A percentile compares a stretch with the other conserved stretches of the same genome.
These are phyloP conservation scores for Prionailurus viverrinus DNA, from an alignment of 2,113 vertebrate genomes.

Conservation along the genomic window DNA sequence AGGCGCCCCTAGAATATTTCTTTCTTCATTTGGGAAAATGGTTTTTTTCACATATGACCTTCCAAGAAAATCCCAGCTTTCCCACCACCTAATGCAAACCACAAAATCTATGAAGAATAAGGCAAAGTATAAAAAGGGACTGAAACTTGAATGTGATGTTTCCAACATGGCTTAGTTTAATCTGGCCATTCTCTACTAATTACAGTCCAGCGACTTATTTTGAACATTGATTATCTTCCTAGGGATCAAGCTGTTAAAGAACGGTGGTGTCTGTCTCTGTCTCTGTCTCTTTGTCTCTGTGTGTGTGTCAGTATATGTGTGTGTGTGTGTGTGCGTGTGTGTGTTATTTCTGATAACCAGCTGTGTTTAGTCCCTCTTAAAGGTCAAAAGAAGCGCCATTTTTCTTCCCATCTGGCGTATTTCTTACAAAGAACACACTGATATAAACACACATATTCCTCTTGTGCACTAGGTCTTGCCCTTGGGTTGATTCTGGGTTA, in stretches of 20 bases:
- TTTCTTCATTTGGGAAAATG: conserved; percentile 62
- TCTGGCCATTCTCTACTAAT: neutral
- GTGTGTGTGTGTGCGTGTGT: neutral
- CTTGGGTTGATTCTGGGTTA: neutral
- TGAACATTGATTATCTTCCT: conserved; percentile 59
- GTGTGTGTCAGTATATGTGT: neutral
- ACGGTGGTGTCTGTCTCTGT: neutral
- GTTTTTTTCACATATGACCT: conserved; percentile 50
- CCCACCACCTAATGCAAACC: neutral
- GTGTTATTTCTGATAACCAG: conserved; percentile 55
- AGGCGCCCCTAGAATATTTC: conserved; percentile 40
- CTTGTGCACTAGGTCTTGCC: neutral
- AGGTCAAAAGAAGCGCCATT: conserved; percentile 36
- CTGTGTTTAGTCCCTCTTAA: conserved; percentile 69
- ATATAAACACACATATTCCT: conserved; percentile 70
- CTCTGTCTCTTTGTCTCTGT: neutral
- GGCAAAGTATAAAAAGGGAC: conserved; percentile 16
- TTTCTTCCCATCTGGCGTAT: conserved; percentile 61
- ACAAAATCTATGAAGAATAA: conserved; percentile 5
- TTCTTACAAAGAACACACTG: conserved; percentile 76
- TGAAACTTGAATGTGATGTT: conserved; percentile 41
- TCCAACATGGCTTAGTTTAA: conserved; percentile 31
- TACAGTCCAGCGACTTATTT: conserved; percentile 44
- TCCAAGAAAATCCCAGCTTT: conserved; percentile 37
- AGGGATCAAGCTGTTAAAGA: conserved; percentile 24